These are phyloP conservation scores for Dorcus parallelipipedus DNA, from an alignment of 2,888 invertebrate genomes.

Conservation along the genomic window DNA sequence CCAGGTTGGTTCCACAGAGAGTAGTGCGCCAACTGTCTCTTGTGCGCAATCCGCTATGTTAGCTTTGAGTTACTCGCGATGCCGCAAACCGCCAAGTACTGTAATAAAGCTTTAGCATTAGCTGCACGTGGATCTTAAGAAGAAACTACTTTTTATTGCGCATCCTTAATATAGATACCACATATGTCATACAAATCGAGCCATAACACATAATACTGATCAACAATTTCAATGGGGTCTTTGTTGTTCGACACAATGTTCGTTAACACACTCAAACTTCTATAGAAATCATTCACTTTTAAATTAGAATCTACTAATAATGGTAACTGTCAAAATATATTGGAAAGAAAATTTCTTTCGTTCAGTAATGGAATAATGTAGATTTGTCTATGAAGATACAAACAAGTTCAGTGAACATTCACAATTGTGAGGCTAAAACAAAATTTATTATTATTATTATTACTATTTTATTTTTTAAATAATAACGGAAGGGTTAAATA, in stretches of 20 bases:
- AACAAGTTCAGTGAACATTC: too few relatives aligned
- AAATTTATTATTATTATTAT: too few relatives aligned
- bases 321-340: not conserved
- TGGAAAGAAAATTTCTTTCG: not conserved
- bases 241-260: too few relatives aligned
- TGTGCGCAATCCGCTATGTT: slow-evolving; percentile 14
- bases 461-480: too few relatives aligned
- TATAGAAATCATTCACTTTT: too few relatives aligned
- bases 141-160: slow-evolving; percentile 11
- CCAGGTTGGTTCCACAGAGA: slow-evolving; percentile 21
- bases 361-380: too few relatives aligned
- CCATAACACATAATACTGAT: not conserved
- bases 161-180: slow-evolving; percentile 2
- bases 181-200: slow-evolving; percentile 2
- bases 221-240: not conserved
- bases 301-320: not conserved
- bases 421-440: too few relatives aligned
- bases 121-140: slow-evolving; percentile 13
- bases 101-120: slow-evolving; percentile 17
- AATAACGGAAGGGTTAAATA: too few relatives aligned
- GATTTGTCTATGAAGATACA: too few relatives aligned
- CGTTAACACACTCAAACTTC: too few relatives aligned
- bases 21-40: slow-evolving; percentile 18
- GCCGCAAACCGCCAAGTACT: slow-evolving; percentile 18
- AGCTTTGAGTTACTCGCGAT: slow-evolving; percentile 8